A percentile compares a stretch with the other conserved stretches of the same genome.
Evolutionary conservation across 2,888 invertebrate species (phyloP).

Genomic region (Sympetrum striolatum): DNA sequence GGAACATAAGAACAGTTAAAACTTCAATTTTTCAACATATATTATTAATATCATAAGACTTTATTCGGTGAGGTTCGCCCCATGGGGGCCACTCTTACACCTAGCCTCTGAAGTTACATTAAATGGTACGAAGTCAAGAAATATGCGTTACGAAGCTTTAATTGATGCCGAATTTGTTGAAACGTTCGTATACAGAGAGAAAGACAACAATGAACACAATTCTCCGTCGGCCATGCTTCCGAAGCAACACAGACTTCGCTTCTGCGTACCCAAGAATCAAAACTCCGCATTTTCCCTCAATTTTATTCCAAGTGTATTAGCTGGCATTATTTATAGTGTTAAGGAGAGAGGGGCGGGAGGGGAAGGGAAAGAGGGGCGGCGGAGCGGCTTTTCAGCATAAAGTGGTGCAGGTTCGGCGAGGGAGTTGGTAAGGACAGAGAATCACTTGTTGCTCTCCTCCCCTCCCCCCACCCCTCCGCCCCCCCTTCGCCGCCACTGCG

Average conservation of each 20-base stretch:
- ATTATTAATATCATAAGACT: too few relatives aligned
- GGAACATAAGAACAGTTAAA: too few relatives aligned
- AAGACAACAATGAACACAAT: too few relatives aligned
- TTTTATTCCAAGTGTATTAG: not conserved
- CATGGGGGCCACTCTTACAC: too few relatives aligned
- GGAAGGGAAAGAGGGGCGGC: not conserved
- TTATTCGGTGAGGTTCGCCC: too few relatives aligned
- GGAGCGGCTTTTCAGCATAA: slow-evolving; percentile 21
- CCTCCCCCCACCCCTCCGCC: not conserved
- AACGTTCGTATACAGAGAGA: too few relatives aligned
- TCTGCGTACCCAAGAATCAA: not conserved
- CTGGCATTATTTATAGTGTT: not conserved
- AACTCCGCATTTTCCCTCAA: not conserved
- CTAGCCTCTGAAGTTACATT: too few relatives aligned
- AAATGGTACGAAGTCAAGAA: too few relatives aligned
- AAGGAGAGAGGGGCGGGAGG: not conserved
- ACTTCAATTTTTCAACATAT: too few relatives aligned
- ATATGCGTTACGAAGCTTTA: too few relatives aligned
- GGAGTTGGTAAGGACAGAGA: slow-evolving; percentile 33
- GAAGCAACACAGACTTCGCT: not conserved
- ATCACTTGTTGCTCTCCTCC: slow-evolving; percentile 34
- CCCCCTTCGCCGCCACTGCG: slow-evolving; percentile 11
- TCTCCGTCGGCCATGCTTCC: too few relatives aligned
- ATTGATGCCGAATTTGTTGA: too few relatives aligned
- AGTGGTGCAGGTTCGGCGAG: slow-evolving; percentile 34